Evolutionary conservation across 2,888 invertebrate species (phyloP).

Genomic region (Hymenopus coronatus): DNA sequence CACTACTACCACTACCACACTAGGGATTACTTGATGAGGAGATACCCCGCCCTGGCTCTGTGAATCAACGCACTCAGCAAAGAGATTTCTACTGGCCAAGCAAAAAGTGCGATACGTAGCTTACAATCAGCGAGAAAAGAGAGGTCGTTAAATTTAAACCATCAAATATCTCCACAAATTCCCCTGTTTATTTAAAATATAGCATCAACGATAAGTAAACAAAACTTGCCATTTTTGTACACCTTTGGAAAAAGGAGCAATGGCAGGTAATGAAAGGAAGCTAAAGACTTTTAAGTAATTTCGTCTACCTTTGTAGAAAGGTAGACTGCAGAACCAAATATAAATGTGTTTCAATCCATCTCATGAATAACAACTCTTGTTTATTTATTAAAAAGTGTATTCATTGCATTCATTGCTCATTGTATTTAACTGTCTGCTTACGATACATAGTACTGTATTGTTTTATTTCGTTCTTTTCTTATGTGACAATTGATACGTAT

Average conservation of each 20-base stretch:
- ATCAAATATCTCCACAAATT: background rate
- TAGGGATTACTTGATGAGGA: slow-evolving; percentile 70
- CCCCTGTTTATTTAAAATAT: background rate
- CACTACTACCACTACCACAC: slow-evolving; percentile 71
- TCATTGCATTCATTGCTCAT: background rate
- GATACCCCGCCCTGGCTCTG: slow-evolving; percentile 50
- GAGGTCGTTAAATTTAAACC: background rate
- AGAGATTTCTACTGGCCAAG: background rate
- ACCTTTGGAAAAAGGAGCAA: background rate
- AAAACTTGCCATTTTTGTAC: background rate
- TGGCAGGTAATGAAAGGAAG: background rate
- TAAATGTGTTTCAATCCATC: background rate
- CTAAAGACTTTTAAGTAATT: background rate
- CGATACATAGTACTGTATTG: background rate
- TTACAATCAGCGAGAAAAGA: background rate
- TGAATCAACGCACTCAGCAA: slow-evolving; percentile 1
- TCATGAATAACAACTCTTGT: background rate
- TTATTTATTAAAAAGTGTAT: background rate
- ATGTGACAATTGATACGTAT: background rate
- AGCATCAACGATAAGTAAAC: background rate
- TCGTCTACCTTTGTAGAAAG: background rate
- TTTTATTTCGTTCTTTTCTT: background rate
- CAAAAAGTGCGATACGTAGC: background rate
- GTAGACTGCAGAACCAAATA: background rate
- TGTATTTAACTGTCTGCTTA: background rate